A percentile compares a stretch with the other conserved stretches of the same genome.
Conservation (phyloP, 2,888 invertebrate species). For the Hyles lineata region DNA sequence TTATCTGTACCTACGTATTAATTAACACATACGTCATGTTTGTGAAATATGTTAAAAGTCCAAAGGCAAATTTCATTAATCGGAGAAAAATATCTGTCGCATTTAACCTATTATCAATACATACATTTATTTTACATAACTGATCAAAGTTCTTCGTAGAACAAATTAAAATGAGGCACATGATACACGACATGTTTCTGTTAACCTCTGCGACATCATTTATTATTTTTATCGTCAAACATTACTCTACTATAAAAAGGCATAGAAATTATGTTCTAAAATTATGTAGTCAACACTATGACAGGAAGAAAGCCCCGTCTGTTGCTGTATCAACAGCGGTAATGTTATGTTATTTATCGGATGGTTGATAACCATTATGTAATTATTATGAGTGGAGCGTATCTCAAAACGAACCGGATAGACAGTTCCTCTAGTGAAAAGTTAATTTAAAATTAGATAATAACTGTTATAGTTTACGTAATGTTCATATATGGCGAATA, state of each 20-base stretch:
- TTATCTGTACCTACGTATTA: too few relatives aligned
- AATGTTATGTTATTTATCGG: conserved; percentile 4
- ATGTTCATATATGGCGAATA: not conserved
- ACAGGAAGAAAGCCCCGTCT: conserved; percentile 13
- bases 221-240: not conserved
- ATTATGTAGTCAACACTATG: not conserved
- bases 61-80: too few relatives aligned
- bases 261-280: not conserved
- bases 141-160: too few relatives aligned
- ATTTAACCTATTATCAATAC: too few relatives aligned
- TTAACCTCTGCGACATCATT: not conserved
- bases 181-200: not conserved
- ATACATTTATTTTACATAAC: too few relatives aligned
- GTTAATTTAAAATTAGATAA: conserved; percentile 20
- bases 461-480: not conserved
- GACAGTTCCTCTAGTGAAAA: conserved; percentile 18
- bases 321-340: not conserved
- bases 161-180: too few relatives aligned
- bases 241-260: not conserved
- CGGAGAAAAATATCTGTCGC: too few relatives aligned
- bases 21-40: too few relatives aligned
- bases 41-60: too few relatives aligned
- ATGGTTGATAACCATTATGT: not conserved
- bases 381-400: not conserved
- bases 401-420: conserved; percentile 25